Percentiles rank a stretch among this genome's conserved stretches.
These are phyloP conservation scores for Eilema depressum DNA, from an alignment of 2,888 invertebrate species.

Conservation along the genomic window DNA sequence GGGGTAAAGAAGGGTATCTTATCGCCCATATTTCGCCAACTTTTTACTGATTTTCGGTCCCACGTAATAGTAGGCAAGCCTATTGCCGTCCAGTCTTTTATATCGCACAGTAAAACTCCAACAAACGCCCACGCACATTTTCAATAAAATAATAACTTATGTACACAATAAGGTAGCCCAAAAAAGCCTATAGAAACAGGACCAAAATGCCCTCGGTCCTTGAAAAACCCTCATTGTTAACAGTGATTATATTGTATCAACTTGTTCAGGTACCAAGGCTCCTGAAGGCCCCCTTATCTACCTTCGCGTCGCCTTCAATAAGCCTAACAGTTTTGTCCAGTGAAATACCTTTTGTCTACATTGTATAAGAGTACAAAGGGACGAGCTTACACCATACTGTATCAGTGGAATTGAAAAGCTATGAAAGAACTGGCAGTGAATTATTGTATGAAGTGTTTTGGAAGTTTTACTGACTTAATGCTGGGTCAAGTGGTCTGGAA, in stretches of 20 bases:
- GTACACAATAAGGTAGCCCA: neutral
- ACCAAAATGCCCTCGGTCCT: neutral
- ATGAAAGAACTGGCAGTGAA: neutral
- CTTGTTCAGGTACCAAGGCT: constrained; percentile 26
- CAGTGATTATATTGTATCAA: constrained; percentile 22
- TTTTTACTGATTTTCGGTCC: too few relatives aligned
- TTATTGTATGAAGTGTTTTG: neutral
- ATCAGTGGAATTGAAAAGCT: neutral
- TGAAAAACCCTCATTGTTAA: constrained; percentile 21
- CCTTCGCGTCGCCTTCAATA: constrained; percentile 42
- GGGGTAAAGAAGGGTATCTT: too few relatives aligned
- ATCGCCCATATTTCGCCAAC: too few relatives aligned
- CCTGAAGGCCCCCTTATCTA: constrained; percentile 37
- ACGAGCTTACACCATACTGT: constrained; percentile 36
- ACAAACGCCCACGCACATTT: neutral
- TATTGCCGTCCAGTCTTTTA: neutral
- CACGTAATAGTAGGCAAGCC: too few relatives aligned
- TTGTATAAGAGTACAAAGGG: constrained; percentile 33
- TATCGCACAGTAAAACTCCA: neutral
- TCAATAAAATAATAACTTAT: constrained; percentile 2
- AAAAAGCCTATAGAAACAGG: neutral
- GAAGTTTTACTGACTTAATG: neutral
- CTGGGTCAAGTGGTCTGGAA: too few relatives aligned
- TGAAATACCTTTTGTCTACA: constrained; percentile 44
- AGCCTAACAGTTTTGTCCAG: constrained; percentile 46